Base-by-base conservation (phyloP, 2,113 vertebrate species). In the Argyrosomus japonicus region DNA sequence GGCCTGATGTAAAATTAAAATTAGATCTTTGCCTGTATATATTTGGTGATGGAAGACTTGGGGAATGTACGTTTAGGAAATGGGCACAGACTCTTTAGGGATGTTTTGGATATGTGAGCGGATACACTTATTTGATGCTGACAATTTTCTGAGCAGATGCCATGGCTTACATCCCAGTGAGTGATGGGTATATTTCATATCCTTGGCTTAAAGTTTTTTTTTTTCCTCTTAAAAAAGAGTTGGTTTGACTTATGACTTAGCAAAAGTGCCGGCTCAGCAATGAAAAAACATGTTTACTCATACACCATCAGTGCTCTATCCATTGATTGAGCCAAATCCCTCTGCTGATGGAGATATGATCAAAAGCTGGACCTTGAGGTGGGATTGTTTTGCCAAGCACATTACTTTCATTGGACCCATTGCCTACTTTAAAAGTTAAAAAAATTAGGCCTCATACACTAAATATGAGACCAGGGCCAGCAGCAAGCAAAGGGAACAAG, bases 71-170 rank as follows among this genome's bases (percentile, higher is more conserved):
- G 10, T 77, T 63, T 72, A 45, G 36, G 51, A 29, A 53, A 53
- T 79, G 76, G 75, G 62, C 18, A 70, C 45, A 27, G 58, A 40
- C 64, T 65, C 71, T 57, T 68, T 15, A 14, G 29, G 64, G 68
- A 73, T 82, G 73, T 93, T 91, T 84, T 89, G 90, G 76, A 81
- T 84, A 23, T 71, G 63, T 57, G 60, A 82, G 43, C 13, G 45
- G 78, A 88, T 74, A 43, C 18, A 68, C 43, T 86, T 29, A 21
- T 69, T 57, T 47, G 50, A 32, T 65, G 67, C 74, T 58, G n/a
- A 45, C 62, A 19, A 50, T 56, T 83, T 77, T 88, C 62, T 80
- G 61, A 72, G 80, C 68, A 83, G 83, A 83, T n/a, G 75, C 51
- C 50, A 47, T 87, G 82, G 90, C 84, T 82, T 47, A 21, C 47